Conservation (phyloP, 2,888 invertebrate genomes). For the Octonoba sinensis region DNA sequence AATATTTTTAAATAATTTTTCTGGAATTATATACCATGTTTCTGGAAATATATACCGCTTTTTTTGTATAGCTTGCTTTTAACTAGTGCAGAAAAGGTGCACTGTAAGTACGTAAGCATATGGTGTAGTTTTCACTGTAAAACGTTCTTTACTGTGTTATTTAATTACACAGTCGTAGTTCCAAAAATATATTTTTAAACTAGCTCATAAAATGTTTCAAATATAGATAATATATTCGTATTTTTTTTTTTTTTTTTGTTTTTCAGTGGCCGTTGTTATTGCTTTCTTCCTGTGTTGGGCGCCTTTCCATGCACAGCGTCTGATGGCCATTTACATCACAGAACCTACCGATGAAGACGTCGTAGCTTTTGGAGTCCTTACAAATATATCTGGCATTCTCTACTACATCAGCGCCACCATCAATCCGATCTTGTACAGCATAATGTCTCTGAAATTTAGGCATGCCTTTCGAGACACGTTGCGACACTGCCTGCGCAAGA, state of each 20-base stretch:
- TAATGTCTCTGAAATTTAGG: slow-evolving; percentile 64
- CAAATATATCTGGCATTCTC: slow-evolving; percentile 70
- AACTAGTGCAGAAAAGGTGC: too few relatives aligned
- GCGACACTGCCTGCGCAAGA: slow-evolving; percentile 47
- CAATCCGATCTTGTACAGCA: slow-evolving; percentile 68
- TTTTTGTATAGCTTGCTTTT: too few relatives aligned
- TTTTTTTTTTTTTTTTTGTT: slow-evolving; percentile 65
- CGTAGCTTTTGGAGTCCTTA: slow-evolving; percentile 68
- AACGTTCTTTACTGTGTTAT: too few relatives aligned
- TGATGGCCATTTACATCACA: slow-evolving; percentile 76
- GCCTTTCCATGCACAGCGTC: slow-evolving; percentile 91
- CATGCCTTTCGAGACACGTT: slow-evolving; percentile 65
- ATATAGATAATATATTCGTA: too few relatives aligned
- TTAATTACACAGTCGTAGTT: too few relatives aligned
- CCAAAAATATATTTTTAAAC: too few relatives aligned
- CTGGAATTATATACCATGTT: too few relatives aligned
- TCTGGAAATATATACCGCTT: too few relatives aligned
- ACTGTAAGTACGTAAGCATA: too few relatives aligned
- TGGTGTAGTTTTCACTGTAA: too few relatives aligned
- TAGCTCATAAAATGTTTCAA: too few relatives aligned
- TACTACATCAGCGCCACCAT: slow-evolving; percentile 72
- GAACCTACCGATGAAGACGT: slow-evolving; percentile 68
- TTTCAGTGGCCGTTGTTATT: slow-evolving; percentile 74
- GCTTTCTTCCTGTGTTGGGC: slow-evolving; percentile 94
- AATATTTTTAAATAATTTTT: too few relatives aligned